These are phyloP conservation scores for Bicyclus anynana DNA, from an alignment of 1,140 invertebrate species.

Conservation along the genomic window DNA sequence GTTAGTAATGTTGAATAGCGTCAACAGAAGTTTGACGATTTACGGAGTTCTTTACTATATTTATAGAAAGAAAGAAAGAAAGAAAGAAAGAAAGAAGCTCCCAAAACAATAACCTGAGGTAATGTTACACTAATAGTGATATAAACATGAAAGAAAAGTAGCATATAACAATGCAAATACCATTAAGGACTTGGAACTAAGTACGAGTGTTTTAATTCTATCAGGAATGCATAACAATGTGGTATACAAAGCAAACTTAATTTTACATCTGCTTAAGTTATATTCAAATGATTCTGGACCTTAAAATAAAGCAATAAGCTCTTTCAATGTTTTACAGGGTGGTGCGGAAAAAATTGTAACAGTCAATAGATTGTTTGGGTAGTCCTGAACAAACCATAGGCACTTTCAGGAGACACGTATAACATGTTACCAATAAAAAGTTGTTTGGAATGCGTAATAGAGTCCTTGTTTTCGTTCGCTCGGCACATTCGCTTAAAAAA, in stretches of 20 bases:
- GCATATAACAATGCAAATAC: slow-evolving; percentile 3
- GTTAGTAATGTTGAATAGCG: no score
- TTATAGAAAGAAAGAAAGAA: no score
- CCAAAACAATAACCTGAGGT: no score
- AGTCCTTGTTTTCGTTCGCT: slow-evolving; percentile 31
- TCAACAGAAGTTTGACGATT: no score
- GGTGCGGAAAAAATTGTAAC: background rate
- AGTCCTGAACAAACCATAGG: slow-evolving; percentile 40
- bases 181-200: slow-evolving; percentile 14
- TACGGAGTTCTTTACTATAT: no score
- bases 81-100: no score
- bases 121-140: no score
- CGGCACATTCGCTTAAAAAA: slow-evolving; percentile 13
- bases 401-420: slow-evolving; percentile 35
- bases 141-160: background rate
- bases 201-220: slow-evolving; percentile 20
- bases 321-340: background rate
- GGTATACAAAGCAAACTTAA: background rate
- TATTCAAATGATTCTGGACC: background rate
- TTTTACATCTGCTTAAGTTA: background rate
- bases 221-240: slow-evolving; percentile 13
- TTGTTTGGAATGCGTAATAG: slow-evolving; percentile 49
- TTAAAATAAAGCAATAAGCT: background rate
- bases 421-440: slow-evolving; percentile 52
- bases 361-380: slow-evolving; percentile 30